Evolutionary conservation across 1,140 invertebrate genomes (phyloP).

Genomic region (Agraylea sexmaculata): DNA sequence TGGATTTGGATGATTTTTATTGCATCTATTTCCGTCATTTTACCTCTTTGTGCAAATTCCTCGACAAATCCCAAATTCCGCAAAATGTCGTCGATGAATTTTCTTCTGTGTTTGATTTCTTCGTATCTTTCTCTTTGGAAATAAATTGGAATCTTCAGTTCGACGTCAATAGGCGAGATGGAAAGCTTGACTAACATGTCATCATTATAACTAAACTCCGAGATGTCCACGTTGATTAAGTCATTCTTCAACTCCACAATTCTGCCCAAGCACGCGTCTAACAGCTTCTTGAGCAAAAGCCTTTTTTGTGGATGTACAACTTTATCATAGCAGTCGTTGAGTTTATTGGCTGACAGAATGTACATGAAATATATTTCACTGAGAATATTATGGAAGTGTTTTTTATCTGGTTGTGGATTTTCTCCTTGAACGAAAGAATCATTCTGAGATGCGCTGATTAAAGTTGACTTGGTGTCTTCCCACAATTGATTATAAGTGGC

Average conservation of each 20-base stretch:
- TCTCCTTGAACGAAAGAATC: constrained; percentile 51
- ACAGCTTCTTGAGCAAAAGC: constrained; percentile 58
- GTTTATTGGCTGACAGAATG: constrained; percentile 58
- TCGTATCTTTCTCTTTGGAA: constrained; percentile 52
- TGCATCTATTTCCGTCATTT: constrained; percentile 69
- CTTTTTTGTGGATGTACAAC: constrained; percentile 88
- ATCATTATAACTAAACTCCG: constrained; percentile 79
- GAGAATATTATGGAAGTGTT: constrained; percentile 42
- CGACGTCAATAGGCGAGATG: constrained; percentile 52
- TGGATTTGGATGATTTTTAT: constrained; percentile 78
- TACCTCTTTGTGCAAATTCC: constrained; percentile 37
- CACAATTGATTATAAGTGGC: constrained; percentile 58
- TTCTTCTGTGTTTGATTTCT: constrained; percentile 46
- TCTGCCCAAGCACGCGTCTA: constrained; percentile 72
- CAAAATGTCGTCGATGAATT: constrained; percentile 52
- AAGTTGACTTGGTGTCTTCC: constrained; percentile 45
- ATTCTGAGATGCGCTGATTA: constrained; percentile 49
- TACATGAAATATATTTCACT: constrained; percentile 67
- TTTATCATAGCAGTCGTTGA: constrained; percentile 80
- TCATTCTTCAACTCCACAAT: constrained; percentile 71
- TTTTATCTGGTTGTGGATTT: constrained; percentile 47
- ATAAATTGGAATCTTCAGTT: constrained; percentile 55
- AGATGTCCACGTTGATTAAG: constrained; percentile 72
- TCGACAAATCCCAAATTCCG: constrained; percentile 55
- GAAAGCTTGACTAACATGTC: constrained; percentile 49